Percentiles rank a stretch among this genome's conserved stretches.
Evolutionary conservation across 1,140 invertebrate species (phyloP).

Genomic region (Hirudo medicinalis): DNA sequence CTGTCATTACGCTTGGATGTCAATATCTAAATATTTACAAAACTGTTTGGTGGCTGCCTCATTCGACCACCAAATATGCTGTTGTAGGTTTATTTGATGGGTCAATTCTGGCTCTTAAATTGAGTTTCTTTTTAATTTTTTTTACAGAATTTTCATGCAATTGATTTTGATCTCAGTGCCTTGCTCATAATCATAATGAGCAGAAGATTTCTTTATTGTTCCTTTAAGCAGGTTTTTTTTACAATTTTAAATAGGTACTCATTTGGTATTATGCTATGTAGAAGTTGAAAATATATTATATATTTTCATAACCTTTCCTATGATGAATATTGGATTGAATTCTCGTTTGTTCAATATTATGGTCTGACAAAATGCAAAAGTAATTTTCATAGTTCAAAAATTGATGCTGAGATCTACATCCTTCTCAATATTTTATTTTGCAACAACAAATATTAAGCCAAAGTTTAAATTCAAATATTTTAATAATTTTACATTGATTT

Average conservation of each 20-base stretch:
- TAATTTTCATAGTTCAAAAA: too few relatives aligned
- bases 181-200: constrained; percentile 67
- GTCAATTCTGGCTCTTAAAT: constrained; percentile 2
- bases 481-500: too few relatives aligned
- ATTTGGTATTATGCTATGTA: background rate
- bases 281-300: background rate
- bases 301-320: background rate
- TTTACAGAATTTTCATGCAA: constrained; percentile 85
- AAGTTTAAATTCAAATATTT: too few relatives aligned
- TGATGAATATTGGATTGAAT: background rate
- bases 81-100: constrained; percentile 52
- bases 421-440: too few relatives aligned
- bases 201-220: constrained; percentile 60
- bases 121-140: constrained; percentile 39
- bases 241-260: background rate
- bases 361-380: too few relatives aligned
- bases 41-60: constrained; percentile 90
- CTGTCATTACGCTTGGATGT: constrained; percentile 53
- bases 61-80: constrained; percentile 72
- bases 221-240: constrained; percentile 45
- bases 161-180: constrained; percentile 68
- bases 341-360: background rate
- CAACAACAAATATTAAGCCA: too few relatives aligned
- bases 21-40: constrained; percentile 89
- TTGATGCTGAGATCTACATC: too few relatives aligned